A percentile compares a stretch with the other conserved stretches of the same genome.
phyloP scores from a whole-genome alignment of 2,797 vertebrate genomes.

The Phrynocephalus guinanensis region DNA sequence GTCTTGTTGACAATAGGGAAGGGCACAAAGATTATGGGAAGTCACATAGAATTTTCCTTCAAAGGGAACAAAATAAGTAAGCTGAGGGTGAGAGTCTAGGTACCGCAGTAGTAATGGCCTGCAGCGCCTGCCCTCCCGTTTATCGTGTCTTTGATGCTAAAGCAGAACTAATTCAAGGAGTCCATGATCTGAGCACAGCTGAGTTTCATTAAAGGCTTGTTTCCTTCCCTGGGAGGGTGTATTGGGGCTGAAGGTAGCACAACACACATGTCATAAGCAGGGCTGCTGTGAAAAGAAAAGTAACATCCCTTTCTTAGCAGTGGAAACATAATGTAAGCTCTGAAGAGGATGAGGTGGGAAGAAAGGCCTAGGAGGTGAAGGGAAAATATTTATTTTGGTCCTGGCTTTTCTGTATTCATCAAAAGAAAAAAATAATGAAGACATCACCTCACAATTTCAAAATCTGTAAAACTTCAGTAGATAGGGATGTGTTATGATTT shows the following conservation, averaged over 20 bases:
- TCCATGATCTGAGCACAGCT: conserved; percentile 68
- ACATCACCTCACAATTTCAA: neutral
- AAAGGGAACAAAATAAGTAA: conserved; percentile 23
- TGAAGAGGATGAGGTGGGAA: neutral
- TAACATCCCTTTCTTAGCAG: no score
- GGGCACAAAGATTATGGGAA: conserved; percentile 24
- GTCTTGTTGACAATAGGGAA: conserved; percentile 1
- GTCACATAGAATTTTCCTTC: conserved; percentile 35
- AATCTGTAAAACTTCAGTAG: neutral
- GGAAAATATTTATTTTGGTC: neutral
- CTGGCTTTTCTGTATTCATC: neutral
- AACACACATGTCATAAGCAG: conserved; percentile 51
- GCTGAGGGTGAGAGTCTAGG: conserved; percentile 6
- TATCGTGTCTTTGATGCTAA: conserved; percentile 73
- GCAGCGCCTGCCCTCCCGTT: conserved; percentile 72
- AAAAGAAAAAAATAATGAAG: neutral
- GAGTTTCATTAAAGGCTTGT: conserved; percentile 72
- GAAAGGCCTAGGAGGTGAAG: neutral
- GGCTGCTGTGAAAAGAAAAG: neutral
- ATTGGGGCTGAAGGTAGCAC: conserved; percentile 62
- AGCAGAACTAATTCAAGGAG: conserved; percentile 76
- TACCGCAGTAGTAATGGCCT: conserved; percentile 51
- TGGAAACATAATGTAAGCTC: accelerated
- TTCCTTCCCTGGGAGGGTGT: conserved; percentile 63
- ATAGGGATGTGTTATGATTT: neutral